A percentile compares a stretch with the other conserved stretches of the same genome.
Conservation (phyloP, 2,113 vertebrate genomes). For the Saguinus imperator region DNA sequence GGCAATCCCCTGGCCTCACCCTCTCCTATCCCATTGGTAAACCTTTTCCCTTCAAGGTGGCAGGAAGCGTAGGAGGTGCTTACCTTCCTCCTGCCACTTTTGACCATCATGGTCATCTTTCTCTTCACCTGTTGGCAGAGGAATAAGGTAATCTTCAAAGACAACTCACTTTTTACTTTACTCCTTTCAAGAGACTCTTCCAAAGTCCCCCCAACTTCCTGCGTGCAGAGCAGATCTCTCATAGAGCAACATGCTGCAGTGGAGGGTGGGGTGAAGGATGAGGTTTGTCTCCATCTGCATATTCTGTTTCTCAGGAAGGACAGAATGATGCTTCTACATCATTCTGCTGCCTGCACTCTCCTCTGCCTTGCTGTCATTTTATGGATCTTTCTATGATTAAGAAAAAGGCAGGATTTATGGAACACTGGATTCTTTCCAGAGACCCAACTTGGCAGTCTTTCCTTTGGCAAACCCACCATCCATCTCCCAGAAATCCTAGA, state of each 20-base stretch:
- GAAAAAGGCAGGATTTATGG: conserved; percentile 59
- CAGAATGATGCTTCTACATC: background rate
- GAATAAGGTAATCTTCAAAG: background rate
- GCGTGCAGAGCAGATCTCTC: background rate
- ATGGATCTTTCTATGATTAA: conserved; percentile 62
- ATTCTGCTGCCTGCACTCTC: conserved; percentile 6
- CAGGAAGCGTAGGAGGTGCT: background rate
- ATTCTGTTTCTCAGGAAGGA: conserved; percentile 6
- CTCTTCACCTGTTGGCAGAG: background rate
- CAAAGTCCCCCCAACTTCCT: background rate
- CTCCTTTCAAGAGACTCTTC: background rate
- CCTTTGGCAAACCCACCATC: conserved; percentile 60
- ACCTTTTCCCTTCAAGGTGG: background rate
- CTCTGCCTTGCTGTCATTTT: conserved; percentile 16
- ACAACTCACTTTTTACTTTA: background rate
- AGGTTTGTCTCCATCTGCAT: background rate
- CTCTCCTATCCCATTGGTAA: background rate
- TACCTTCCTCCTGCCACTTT: background rate
- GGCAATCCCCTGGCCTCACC: no score
- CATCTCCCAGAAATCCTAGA: conserved; percentile 53
- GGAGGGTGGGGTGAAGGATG: no score
- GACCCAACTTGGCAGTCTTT: conserved; percentile 63
- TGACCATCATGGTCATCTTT: background rate
- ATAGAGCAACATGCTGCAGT: background rate
- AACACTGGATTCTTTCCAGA: conserved; percentile 67